Evolutionary conservation across 1,140 invertebrate genomes (phyloP), one percentile per base, ranked within the genome.

Genomic region (Diplogasteroides magnus): DNA sequence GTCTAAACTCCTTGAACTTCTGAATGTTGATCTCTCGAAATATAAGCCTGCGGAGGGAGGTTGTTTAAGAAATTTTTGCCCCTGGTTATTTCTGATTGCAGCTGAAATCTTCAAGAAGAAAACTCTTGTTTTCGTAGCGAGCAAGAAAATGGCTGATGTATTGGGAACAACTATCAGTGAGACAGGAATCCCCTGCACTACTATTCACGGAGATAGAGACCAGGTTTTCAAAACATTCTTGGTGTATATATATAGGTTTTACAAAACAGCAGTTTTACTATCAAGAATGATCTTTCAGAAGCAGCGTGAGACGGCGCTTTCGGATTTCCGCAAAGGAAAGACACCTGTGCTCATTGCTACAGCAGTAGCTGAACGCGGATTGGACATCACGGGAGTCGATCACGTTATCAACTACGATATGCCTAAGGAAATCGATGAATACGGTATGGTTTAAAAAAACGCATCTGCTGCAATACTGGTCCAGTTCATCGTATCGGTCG

Each of bases 31-130:
- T 48, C 19, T 68, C 28, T 29, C 62, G 3, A 74, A 56, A 28
- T 68, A 68, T 37, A 55, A 31, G 14, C 62, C 89, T 68, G 84
- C 23, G 28, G 19, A 58, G 60, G n/a, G 60, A 25, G 25, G 32
- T 6, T 60, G 62, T 23, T 76, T 58, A 15, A 2, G 2, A 6
- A 19, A 1, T 74, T 48, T 60, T 28, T 1, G 13, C 1, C 31
- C 28, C 1, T 67, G 19, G 14, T 66, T 66, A 13, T 89, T 97
- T 0, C 97, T 97, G 82, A 91, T 95, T 0, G 91, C 93, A 96
- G 79, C 88, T 61, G 90, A 88, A 48, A 91, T 91, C 0, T 94
- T 98, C 83, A 94, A 93, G 77, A 84, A 97, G 1, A 92, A 91
- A 0, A 87, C 88, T 0, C 88, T 87, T 69, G 79, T 93, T 0